Conservation (phyloP, 2,113 vertebrate species). For the Cairina moschata region DNA sequence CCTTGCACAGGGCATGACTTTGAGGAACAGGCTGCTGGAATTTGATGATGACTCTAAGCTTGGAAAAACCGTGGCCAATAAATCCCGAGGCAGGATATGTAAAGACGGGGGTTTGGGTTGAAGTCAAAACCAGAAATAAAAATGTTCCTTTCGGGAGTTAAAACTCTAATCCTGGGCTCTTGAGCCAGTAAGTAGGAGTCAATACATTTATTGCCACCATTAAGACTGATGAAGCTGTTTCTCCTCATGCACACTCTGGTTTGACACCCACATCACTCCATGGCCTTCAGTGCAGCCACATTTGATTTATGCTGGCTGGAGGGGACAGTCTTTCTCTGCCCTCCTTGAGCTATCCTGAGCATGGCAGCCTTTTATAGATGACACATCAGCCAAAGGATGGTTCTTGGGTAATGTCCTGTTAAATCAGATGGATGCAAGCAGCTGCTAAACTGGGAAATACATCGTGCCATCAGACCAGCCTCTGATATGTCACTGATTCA, state of each 20-base stretch:
- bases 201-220: not conserved
- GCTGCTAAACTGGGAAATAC: not conserved
- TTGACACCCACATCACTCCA: rapidly evolving
- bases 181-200: not conserved
- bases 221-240: not conserved
- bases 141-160: not conserved
- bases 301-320: not conserved
- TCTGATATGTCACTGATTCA: not conserved
- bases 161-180: not conserved
- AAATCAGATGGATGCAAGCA: not conserved
- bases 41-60: not conserved
- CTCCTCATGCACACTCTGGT: not conserved
- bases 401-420: not conserved
- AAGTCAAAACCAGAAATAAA: slow-evolving; percentile 15
- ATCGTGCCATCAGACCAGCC: not conserved
- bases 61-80: not conserved
- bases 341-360: not conserved
- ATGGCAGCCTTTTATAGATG: not conserved
- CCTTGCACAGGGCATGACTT: not conserved
- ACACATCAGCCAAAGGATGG: not conserved
- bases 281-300: not conserved
- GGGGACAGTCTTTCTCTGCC: not conserved
- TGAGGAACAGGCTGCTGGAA: not conserved
- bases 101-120: not conserved
- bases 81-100: not conserved